Evolutionary conservation across 2,113 vertebrate species (phyloP).

Genomic region (Phylloscopus whistleri): DNA sequence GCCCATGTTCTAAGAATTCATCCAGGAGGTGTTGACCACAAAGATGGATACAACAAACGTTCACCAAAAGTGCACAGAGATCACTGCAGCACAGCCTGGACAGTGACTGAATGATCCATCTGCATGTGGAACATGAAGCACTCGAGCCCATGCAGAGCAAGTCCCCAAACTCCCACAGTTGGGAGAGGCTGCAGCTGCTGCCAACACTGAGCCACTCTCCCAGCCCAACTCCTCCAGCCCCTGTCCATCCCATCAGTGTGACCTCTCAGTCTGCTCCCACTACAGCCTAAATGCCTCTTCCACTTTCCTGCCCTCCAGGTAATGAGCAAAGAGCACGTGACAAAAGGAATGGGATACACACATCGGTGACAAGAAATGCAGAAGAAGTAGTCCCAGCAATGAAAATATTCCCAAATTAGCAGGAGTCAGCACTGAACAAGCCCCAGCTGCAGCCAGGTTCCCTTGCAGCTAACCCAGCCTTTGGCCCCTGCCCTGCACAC

Average conservation of each 20-base stretch:
- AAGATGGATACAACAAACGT: not conserved
- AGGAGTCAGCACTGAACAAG: not conserved
- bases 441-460: fast-evolving
- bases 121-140: fast-evolving
- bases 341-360: fast-evolving
- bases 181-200: not conserved
- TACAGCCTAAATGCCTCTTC: not conserved
- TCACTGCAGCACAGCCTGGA: not conserved
- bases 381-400: not conserved
- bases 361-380: fast-evolving
- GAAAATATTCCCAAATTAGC: not conserved
- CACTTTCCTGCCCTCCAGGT: not conserved
- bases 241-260: not conserved
- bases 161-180: fast-evolving
- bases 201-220: fast-evolving
- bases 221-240: not conserved
- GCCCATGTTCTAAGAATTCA: not conserved
- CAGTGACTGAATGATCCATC: not conserved
- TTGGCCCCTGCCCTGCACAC: not conserved
- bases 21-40: not conserved
- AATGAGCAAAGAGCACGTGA: not conserved
- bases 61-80: not conserved
- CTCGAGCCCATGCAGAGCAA: fast-evolving
- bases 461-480: fast-evolving
- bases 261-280: not conserved